Base-by-base conservation (phyloP, 2,113 vertebrate species). In the Microcebus murinus region DNA sequence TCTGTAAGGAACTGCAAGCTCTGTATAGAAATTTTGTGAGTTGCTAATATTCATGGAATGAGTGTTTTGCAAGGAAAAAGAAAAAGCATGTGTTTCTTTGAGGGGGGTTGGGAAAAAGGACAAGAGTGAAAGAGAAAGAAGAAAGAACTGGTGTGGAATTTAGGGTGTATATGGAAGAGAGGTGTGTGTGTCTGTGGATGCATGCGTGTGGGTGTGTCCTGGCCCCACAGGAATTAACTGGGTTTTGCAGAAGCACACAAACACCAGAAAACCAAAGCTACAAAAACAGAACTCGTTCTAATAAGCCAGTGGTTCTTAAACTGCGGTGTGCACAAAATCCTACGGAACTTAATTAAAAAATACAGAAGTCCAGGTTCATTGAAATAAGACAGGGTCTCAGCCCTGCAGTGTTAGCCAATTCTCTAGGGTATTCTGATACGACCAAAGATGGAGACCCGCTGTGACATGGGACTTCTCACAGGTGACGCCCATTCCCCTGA, bases 381-480 rank as follows among this genome's bases (percentile, higher is more conserved):
- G 34, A 27, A 31, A 45, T 8, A 29, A 50, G 36, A 70, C 2
- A 48, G 36, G 34, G 27, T 3, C 2, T 55, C 36, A 42, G 12
- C 6, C 23, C 20, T 10, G 8, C 9, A 4, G 0, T 0, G 42
- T 21, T 3, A 61, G 31, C 84, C n/a, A 9, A 21, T 31, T 31
- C 48, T 31, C 48, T 65, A 27, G 42, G 8, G 31, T 52, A 50
- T 42, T 57, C 18, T 36, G 48, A 27, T 3, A 3, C 1, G 48
- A 31, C 20, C 36, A 5, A 7, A 57, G 34, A 18, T 6, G 25
- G 52, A 13, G 27, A 65, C 11, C 27, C 5, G 2, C 36, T 6
- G 1, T 4, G 45, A 29, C 0, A 2, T 0, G 4, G 20, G 6
- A 14, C 17, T 59, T 45, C 25, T 82, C 63, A 3, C 0, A 6